These are phyloP conservation scores for Trichonephila inaurata DNA, from an alignment of 1,140 invertebrate genomes.

Conservation along the genomic window DNA sequence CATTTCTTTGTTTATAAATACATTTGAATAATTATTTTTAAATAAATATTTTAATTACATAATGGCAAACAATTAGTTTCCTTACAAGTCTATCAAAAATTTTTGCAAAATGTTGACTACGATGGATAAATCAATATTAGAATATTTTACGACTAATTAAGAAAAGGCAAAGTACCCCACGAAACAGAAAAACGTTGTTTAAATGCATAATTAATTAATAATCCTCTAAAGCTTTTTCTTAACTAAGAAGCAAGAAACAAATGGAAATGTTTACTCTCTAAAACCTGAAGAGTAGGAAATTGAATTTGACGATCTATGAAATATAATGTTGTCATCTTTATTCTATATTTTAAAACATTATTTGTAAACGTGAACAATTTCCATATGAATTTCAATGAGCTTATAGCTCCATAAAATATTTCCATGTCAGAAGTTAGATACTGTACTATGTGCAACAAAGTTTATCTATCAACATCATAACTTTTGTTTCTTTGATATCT, in stretches of 20 bases:
- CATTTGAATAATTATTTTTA: too few relatives aligned
- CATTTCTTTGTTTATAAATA: too few relatives aligned
- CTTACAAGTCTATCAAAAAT: too few relatives aligned
- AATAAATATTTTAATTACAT: too few relatives aligned
- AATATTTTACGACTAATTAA: not conserved
- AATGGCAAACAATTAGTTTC: too few relatives aligned
- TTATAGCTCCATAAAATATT: not conserved
- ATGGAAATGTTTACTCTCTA: not conserved
- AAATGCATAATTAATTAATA: not conserved
- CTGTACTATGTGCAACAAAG: not conserved
- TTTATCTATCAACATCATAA: not conserved
- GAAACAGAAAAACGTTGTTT: not conserved
- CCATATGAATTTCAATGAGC: not conserved
- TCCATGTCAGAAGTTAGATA: not conserved
- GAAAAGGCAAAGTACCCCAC: not conserved
- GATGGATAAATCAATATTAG: too few relatives aligned
- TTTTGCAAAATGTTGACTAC: too few relatives aligned
- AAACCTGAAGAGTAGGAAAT: not conserved
- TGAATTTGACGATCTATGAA: not conserved
- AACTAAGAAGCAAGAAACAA: not conserved
- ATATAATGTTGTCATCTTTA: not conserved
- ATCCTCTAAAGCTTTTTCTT: not conserved
- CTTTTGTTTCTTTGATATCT: not conserved
- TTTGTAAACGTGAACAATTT: not conserved
- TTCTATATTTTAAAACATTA: not conserved